A percentile compares a stretch with the other conserved stretches of the same genome.
Evolutionary conservation across 2,888 invertebrate species (phyloP).

Genomic region (Ommatoiulus sabulosus): DNA sequence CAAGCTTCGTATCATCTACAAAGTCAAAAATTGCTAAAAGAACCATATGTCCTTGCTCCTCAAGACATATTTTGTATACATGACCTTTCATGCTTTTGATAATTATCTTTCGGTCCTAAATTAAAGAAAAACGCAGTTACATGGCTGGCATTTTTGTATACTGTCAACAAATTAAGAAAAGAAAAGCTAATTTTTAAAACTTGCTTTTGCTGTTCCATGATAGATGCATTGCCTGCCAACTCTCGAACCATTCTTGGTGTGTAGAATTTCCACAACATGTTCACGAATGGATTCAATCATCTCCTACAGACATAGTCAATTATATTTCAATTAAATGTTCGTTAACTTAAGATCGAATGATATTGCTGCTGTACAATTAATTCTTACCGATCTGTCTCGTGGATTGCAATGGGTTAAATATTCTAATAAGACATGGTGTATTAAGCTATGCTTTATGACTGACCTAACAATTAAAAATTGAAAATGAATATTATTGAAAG

Average conservation of each 20-base stretch:
- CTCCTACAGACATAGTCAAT: conserved; percentile 70
- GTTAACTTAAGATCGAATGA: conserved; percentile 63
- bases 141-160: neutral
- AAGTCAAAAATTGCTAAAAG: conserved; percentile 86
- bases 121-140: conserved; percentile 60
- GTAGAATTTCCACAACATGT: conserved; percentile 76
- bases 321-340: neutral
- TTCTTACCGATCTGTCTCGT: conserved; percentile 65
- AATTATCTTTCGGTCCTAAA: conserved; percentile 76
- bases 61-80: conserved; percentile 81
- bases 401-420: conserved; percentile 78
- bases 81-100: conserved; percentile 90
- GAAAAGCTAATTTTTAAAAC: conserved; percentile 59
- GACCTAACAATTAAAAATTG: conserved; percentile 65
- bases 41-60: conserved; percentile 88
- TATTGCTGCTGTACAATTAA: conserved; percentile 57
- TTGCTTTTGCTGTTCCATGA: conserved; percentile 76
- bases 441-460: conserved; percentile 72
- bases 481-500: neutral
- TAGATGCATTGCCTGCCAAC: conserved; percentile 88
- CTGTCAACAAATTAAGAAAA: conserved; percentile 16
- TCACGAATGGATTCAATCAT: conserved; percentile 80
- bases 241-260: conserved; percentile 84
- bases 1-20: conserved; percentile 91
- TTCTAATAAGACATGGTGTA: conserved; percentile 85